Percentiles rank a stretch among this genome's conserved stretches.
Conservation (phyloP, 2,888 invertebrate species). For the Himalopsyche kuldschensis region DNA sequence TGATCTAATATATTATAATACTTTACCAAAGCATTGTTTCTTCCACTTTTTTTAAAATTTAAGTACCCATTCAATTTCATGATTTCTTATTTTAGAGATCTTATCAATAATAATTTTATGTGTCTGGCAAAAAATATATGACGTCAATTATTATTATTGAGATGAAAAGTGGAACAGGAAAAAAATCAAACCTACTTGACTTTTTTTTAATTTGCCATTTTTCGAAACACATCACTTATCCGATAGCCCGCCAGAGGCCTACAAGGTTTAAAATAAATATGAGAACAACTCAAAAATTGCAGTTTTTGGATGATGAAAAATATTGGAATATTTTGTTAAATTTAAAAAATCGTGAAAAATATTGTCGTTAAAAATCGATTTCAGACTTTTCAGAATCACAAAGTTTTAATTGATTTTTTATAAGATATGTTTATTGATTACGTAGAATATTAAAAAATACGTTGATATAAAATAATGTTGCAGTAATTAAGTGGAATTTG, state of each 20-base stretch:
- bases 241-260: neutral
- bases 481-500: too few species aligned
- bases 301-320: neutral
- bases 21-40: neutral
- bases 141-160: neutral
- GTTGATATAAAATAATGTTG: too few species aligned
- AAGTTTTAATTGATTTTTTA: too few species aligned
- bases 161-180: neutral
- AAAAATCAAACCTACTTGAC: neutral
- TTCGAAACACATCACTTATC: neutral
- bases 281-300: neutral
- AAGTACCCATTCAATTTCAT: slow-evolving; percentile 23
- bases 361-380: too few species aligned
- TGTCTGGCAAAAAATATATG: neutral
- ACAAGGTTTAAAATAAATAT: neutral
- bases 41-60: slow-evolving; percentile 11
- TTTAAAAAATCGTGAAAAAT: too few species aligned
- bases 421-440: too few species aligned
- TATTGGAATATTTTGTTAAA: too few species aligned
- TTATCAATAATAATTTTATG: neutral
- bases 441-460: too few species aligned
- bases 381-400: too few species aligned
- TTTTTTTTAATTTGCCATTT: neutral
- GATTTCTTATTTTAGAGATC: slow-evolving; percentile 9
- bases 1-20: neutral